Percentiles rank a stretch among this genome's conserved stretches.
Conservation (phyloP, 35 echinoderm and acorn worm species). For the Nesometra sesokonis region DNA sequence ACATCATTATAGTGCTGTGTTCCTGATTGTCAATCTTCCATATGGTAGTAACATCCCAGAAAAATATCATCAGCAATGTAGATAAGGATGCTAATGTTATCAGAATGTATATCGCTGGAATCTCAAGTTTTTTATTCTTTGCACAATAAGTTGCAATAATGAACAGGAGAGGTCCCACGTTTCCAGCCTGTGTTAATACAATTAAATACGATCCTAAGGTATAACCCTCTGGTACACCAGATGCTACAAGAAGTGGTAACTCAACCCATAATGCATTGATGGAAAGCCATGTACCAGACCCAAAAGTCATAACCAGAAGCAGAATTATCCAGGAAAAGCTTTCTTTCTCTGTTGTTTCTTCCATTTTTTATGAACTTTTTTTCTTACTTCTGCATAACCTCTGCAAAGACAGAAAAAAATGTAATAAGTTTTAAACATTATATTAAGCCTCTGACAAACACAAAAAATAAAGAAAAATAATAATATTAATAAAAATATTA, state of each 20-base stretch:
- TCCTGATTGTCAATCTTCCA: neutral
- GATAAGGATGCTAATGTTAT: neutral
- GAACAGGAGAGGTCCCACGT: neutral
- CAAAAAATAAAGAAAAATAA: no score
- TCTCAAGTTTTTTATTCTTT: neutral
- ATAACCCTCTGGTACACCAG: constrained; percentile 2
- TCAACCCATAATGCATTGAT: neutral
- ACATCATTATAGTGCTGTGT: neutral
- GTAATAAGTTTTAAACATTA: no score
- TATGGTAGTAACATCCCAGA: neutral
- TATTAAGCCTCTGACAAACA: no score
- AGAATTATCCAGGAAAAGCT: neutral
- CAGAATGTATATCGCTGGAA: neutral
- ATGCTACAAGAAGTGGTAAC: neutral
- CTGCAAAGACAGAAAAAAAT: no score
- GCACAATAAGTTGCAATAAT: neutral
- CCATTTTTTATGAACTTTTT: neutral
- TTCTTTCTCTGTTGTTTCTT: neutral
- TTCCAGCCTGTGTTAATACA: neutral
- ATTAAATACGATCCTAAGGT: neutral
- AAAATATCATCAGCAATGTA: neutral
- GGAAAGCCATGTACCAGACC: neutral
- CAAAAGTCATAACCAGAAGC: neutral
- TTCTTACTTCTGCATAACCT: neutral
- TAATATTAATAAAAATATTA: no score